Base-by-base conservation (phyloP, 2,888 invertebrate genomes). In the Odontomyia ornata region DNA sequence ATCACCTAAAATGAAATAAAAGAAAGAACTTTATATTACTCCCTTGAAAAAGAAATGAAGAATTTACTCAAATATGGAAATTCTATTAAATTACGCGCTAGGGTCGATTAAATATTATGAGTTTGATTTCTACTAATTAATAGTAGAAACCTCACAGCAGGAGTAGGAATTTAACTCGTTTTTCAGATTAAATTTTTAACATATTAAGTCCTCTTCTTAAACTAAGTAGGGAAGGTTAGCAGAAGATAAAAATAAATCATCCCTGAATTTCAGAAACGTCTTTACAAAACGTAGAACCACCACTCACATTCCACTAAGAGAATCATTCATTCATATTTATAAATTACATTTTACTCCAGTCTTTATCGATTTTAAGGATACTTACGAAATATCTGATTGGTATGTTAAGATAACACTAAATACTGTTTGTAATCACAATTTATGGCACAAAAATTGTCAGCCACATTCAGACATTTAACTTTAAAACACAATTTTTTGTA, bases 1-100 rank as follows among this genome's bases (percentile, higher is more conserved):
- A 92, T 88, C 79, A 91, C 91, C 91, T 92, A 87, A 18, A 89
- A 83, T 76, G 80, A 78, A 79, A 76, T 77, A 67, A 73, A 80
- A 77, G 25, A 79, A 3, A 7, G 18, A 13, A 18, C 11, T 60
- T 11, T 15, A 23, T 21, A 25, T 4, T 7, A 23, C 18, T 56
- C 18, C 18, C 5, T 56, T 9, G 0, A 56, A 15, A 56, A 56
- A n/a, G 15, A 56, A 56, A 18, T 5, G 56, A n/a, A 56, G 15
- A 56, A n/a, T n/a, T 1, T 56, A n/a, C n/a, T n/a, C n/a, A n/a
- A n/a, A n/a, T n/a, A n/a, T n/a, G n/a, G n/a, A n/a, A n/a, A n/a
- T n/a, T n/a, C n/a, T n/a, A n/a, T n/a, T n/a, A n/a, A 56, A 11
- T 43, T 43, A 76, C 72, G 76, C 9, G 46, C 46, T 43, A 43